Base-by-base conservation (phyloP, 2,888 invertebrate species). In the Drosophila planitibia region DNA sequence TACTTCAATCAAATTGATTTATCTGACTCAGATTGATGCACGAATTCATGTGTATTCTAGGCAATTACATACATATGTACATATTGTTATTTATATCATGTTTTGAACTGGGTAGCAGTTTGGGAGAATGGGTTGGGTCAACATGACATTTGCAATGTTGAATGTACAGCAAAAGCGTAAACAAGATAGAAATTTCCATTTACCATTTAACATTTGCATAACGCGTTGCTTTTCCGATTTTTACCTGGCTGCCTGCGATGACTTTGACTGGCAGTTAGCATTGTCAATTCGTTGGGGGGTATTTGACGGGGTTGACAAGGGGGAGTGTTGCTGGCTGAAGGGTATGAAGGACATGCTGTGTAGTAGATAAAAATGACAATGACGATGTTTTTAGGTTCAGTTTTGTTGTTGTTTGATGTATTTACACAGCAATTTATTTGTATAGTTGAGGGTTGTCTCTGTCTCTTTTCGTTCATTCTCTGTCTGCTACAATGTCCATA, bases 341-440 rank as follows among this genome's bases (percentile, higher is more conserved):
- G 25, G 41, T n/a, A 47, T 35, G 44, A 54, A 68, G 68, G 72
- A 72, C 66, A 74, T 70, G 67, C 57, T 57, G 37, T 74, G 70
- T 75, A 76, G 81, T 72, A 74, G 89, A 80, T 89, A 86, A 72
- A 79, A 87, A 74, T 76, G 80, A 82, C 82, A 85, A 74, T 86
- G 81, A 74, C 76, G 51, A 64, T 44, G 69, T 65, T 58, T 58
- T 73, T 64, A 64, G 64, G 33, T 75, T 68, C 59, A 47, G 51
- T 41, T 55, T 30, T 70, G 44, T 54, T 78, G 74, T 67, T 54
- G 63, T 64, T 79, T 73, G 58, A 65, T 74, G 70, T 88, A 83
- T 85, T 85, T 80, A 75, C 76, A 81, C 62, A 74, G 74, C 82
- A 76, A 74, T 81, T 67, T 84, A 77, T 86, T 85, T 85, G 79